Evolutionary conservation across 2,888 invertebrate species (phyloP), one percentile per base, ranked within the genome.

Genomic region (Eilema caniola): DNA sequence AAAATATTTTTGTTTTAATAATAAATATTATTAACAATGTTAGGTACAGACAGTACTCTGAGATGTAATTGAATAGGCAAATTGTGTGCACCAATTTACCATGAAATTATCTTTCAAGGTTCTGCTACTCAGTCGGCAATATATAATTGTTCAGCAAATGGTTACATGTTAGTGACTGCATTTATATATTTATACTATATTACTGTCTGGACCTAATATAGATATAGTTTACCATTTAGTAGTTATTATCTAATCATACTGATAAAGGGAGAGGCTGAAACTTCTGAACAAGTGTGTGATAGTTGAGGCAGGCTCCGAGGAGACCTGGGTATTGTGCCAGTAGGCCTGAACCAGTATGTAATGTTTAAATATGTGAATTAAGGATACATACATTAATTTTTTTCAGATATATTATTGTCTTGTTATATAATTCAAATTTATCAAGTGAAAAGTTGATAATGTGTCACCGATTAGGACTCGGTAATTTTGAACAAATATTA

Each of bases 341-440:
- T 86, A 85, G 92, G 93, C 90, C 91, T 91, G 91, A 92, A 92
- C 93, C 95, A 93, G 92, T 92, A 92, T 93, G 91, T 93, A 93
- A 94, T 92, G 92, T 93, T 93, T 92, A 93, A 91, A 80, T 81
- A 81, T 82, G 72, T 78, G 76, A 92, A 92, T 92, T 94, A 95
- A 93, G 94, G 89, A 92, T 92, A 93, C 93, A 94, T 94, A 93
- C 93, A 94, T 94, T 93, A 93, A 94, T 95, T 91, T 92, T 92
- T 94, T 94, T 95, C 95, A 95, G 93, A 95, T 95, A 95, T 95
- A 95, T 95, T 94, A 95, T 94, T 94, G 93, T 94, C 94, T 95
- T 95, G 95, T 95, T 95, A 95, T 95, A 94, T 95, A 93, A 92
- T 94, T 95, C 92, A 95, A 94, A 91, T 95, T 94, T 95, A 95